phyloP scores from a whole-genome alignment of 2,888 invertebrate genomes.

The Chymomyza procnemis region DNA sequence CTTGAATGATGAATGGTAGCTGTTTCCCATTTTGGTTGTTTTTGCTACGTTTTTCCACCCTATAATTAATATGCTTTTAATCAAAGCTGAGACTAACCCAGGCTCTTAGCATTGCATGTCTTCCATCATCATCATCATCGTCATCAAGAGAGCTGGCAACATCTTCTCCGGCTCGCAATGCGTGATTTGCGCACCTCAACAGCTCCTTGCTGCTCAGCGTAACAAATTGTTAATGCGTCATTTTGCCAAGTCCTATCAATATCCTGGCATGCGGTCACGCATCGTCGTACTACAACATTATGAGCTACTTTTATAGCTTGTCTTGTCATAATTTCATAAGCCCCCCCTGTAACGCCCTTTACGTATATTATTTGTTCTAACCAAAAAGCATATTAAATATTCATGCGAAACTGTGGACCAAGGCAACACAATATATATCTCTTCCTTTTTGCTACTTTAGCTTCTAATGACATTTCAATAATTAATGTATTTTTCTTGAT shows the following conservation, averaged over 20 bases:
- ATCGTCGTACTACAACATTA: constrained; percentile 31
- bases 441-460: constrained; percentile 37
- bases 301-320: background rate
- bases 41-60: constrained; percentile 52
- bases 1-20: constrained; percentile 60
- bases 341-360: constrained; percentile 4
- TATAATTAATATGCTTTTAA: constrained; percentile 76
- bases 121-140: constrained; percentile 9
- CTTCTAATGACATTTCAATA: constrained; percentile 76
- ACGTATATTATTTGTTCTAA: constrained; percentile 14
- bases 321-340: constrained; percentile 57
- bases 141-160: background rate
- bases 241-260: constrained; percentile 41
- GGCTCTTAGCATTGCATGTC: constrained; percentile 5
- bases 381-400: constrained; percentile 53
- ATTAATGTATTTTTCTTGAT: constrained; percentile 70
- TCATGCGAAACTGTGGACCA: constrained; percentile 63
- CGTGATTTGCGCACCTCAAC: constrained; percentile 63
- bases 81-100: constrained; percentile 32
- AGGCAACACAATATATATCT: constrained; percentile 20
- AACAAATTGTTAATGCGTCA: constrained; percentile 40
- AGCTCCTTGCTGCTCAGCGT: background rate
- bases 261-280: constrained; percentile 66
- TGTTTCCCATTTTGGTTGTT: constrained; percentile 41
- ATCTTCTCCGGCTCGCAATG: constrained; percentile 26